Evolutionary conservation across 2,113 vertebrate genomes (phyloP).

Genomic region (Mobula birostris): DNA sequence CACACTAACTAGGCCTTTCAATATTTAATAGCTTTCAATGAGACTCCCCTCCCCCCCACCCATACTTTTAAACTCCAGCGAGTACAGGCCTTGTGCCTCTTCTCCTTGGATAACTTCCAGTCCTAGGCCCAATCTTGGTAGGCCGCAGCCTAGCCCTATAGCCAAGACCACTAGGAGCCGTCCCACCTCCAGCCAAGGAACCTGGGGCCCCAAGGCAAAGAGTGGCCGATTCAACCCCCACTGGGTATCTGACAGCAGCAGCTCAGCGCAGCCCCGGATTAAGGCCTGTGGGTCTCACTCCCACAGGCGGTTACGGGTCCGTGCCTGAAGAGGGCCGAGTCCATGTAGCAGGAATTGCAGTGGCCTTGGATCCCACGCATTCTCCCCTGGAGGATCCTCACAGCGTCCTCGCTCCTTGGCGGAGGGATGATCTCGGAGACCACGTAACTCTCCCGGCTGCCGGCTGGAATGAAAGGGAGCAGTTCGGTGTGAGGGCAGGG

Average conservation of each 20-base stretch:
- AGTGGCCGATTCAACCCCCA: no score
- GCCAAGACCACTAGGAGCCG: background rate
- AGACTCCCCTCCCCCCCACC: no score
- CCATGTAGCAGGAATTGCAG: conserved; percentile 88
- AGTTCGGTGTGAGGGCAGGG: no score
- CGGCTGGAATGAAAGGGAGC: conserved; percentile 44
- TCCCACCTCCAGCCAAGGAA: background rate
- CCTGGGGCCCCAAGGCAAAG: background rate
- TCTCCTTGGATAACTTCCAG: no score
- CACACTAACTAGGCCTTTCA: no score
- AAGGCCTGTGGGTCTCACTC: no score
- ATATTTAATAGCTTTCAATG: no score
- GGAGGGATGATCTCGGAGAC: conserved; percentile 55
- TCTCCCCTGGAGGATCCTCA: conserved; percentile 54
- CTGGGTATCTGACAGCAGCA: background rate
- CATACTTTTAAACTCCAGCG: no score
- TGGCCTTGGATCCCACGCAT: conserved; percentile 84
- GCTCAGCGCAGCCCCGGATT: background rate
- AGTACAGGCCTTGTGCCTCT: no score
- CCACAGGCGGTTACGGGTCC: background rate
- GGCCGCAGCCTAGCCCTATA: no score
- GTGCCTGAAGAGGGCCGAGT: conserved; percentile 76
- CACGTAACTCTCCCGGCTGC: background rate
- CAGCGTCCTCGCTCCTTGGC: conserved; percentile 53
- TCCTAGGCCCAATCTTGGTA: no score